These are phyloP conservation scores for Psilopsiagon aymara DNA, from an alignment of 2,113 vertebrate genomes.

Conservation along the genomic window DNA sequence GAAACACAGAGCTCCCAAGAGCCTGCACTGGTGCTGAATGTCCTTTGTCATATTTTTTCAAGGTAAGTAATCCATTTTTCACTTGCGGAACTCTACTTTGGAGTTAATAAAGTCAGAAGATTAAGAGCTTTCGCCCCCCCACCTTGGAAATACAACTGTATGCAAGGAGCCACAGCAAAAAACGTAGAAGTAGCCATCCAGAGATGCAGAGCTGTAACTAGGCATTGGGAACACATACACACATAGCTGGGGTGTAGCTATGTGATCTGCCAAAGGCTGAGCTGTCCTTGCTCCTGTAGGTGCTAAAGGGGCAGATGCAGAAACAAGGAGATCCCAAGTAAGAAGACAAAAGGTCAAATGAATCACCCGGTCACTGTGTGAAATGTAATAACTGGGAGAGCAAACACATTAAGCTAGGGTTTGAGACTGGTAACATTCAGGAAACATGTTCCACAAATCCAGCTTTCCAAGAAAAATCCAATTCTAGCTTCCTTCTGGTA, in stretches of 20 bases:
- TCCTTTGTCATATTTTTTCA: neutral
- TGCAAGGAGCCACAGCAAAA: neutral
- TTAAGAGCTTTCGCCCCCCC: neutral
- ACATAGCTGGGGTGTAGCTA: neutral
- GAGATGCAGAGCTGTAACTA: neutral
- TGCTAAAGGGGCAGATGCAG: neutral
- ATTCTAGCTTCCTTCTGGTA: slow-evolving; percentile 26
- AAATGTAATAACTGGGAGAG: neutral
- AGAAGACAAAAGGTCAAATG: neutral
- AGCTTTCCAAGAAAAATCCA: neutral
- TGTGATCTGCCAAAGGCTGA: neutral
- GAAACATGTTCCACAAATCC: slow-evolving; percentile 5
- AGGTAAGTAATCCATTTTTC: neutral
- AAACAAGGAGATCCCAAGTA: neutral
- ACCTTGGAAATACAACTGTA: neutral
- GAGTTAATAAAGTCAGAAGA: neutral
- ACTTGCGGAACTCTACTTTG: neutral
- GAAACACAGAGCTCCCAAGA: neutral
- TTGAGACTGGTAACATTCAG: neutral
- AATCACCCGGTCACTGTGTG: neutral
- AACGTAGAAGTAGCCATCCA: neutral
- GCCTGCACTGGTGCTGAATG: neutral
- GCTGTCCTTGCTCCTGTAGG: neutral
- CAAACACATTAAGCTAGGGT: neutral
- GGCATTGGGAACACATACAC: neutral